Percentiles rank a stretch among this genome's conserved stretches.
These are phyloP conservation scores for Troides aeacus DNA, from an alignment of 2,888 invertebrate genomes.

Conservation along the genomic window DNA sequence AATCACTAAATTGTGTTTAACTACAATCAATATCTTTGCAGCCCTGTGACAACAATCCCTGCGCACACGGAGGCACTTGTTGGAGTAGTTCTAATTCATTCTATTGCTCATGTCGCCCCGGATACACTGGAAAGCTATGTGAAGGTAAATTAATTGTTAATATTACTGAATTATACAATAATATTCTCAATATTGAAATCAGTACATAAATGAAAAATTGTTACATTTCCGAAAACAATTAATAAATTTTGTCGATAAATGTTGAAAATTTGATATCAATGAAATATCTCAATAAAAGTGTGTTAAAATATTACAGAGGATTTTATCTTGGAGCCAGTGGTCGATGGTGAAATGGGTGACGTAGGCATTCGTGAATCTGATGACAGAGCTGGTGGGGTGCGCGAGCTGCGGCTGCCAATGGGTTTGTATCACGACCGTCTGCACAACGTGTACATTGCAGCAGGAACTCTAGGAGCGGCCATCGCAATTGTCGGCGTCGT, in stretches of 20 bases:
- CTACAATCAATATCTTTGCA: conserved; percentile 45
- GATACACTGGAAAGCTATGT: conserved; percentile 89
- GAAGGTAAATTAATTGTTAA: conserved; percentile 77
- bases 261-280: no score
- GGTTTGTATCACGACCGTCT: conserved; percentile 82
- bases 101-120: conserved; percentile 89
- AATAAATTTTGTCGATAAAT: no score
- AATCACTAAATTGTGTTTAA: background rate
- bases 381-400: conserved; percentile 49
- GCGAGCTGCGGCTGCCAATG: conserved; percentile 79
- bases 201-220: no score
- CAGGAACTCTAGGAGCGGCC: conserved; percentile 87
- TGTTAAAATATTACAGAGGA: conserved; percentile 76
- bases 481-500: conserved; percentile 87
- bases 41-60: conserved; percentile 87
- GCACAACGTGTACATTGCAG: conserved; percentile 89
- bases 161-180: background rate
- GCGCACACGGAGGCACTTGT: conserved; percentile 88
- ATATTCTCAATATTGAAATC: background rate
- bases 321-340: conserved; percentile 84
- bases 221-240: no score
- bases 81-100: conserved; percentile 88
- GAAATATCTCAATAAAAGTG: no score
- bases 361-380: conserved; percentile 65
- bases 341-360: conserved; percentile 53